Evolutionary conservation across 2,113 vertebrate genomes (phyloP), one percentile per base, ranked within the genome.

Genomic region (Cepphus grylle): DNA sequence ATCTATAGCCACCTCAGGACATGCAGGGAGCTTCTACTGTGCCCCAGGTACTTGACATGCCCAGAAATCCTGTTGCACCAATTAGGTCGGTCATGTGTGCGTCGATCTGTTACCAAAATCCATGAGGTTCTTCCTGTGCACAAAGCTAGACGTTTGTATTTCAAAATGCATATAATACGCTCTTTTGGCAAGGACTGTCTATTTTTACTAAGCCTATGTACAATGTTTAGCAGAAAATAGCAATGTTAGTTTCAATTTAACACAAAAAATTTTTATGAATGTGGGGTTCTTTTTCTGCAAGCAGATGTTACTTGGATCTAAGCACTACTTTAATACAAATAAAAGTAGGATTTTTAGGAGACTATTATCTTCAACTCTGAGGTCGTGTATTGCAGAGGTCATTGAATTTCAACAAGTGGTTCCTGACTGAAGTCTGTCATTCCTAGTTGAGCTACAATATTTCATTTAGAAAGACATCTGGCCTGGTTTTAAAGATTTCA

Each of bases 341-440:
- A 94, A 72, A 93, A 91, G 26, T 30, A 82, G 45, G 25, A 38
- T 76, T 97, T 92, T 94, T 87, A 61, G 81, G 49, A 93, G 49
- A n/a, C 77, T 84, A 43, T 76, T 81, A 72, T 93, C 86, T 84
- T 93, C 83, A 79, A 43, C 53, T 89, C 83, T 58, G 81, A 87
- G 77, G 61, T 89, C 61, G 80, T 93, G 53, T 94, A 84, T 85
- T 94, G 94, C 86, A 96, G 55, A 94, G 86, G 86, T 95, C 88
- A 93, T 38, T 94, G 86, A 91, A 95, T 96, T 97, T 96, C 96
- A 95, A 90, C 93, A 97, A 93, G 94, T 96, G 43, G 27, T 65
- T 97, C 40, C 58, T 94, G 86, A 74, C 88, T 85, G 8, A 1
- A 94, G 70, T 69, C 73, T 92, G 89, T 84, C 38, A 81, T 67